phyloP scores from a whole-genome alignment of 2,113 vertebrate species.

The Loxodonta africana region DNA sequence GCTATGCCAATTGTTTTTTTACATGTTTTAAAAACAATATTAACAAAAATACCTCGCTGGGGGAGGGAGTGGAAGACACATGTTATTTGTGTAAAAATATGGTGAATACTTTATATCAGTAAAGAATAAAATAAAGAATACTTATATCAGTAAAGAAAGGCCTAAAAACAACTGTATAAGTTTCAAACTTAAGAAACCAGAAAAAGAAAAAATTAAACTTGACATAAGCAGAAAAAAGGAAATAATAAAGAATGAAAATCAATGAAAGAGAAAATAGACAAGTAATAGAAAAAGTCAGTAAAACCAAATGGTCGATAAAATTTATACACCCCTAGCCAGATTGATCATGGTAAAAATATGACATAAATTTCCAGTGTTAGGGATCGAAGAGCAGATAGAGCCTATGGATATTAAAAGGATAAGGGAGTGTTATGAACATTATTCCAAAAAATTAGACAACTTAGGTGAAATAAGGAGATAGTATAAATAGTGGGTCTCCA shows the following conservation, averaged over 20 bases:
- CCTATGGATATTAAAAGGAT: neutral
- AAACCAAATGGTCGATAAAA: neutral
- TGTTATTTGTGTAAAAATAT: no score
- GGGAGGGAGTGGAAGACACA: no score
- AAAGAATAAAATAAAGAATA: neutral
- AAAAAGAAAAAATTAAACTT: constrained; percentile 23
- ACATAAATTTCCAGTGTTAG: neutral
- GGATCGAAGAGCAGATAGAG: neutral
- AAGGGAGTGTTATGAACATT: neutral
- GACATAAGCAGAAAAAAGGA: neutral
- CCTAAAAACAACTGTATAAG: neutral
- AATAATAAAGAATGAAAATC: constrained; percentile 26
- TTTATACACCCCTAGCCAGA: neutral
- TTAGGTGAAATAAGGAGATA: constrained; percentile 1
- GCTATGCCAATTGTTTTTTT: no score
- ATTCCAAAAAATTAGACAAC: neutral
- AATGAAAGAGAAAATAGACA: neutral
- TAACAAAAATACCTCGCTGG: no score
- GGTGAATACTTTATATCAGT: neutral
- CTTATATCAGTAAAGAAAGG: neutral
- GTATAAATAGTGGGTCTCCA: neutral
- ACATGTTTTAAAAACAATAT: no score
- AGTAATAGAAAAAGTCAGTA: constrained; percentile 1
- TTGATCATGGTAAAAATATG: neutral
- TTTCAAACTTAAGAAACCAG: neutral